phyloP scores from a whole-genome alignment of 2,888 invertebrate species.

The Hyposoter dolosus region DNA sequence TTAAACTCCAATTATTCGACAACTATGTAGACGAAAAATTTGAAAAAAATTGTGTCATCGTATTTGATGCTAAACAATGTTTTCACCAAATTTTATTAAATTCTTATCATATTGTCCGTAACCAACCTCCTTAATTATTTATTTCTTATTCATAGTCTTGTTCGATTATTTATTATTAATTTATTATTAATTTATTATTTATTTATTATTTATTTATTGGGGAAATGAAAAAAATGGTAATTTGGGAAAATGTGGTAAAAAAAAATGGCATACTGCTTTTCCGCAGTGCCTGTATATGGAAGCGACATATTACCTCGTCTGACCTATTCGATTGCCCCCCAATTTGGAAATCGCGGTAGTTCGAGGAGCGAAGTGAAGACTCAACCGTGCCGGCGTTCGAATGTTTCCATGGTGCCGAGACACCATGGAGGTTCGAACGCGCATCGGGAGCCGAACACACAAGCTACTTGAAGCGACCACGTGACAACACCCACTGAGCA shows the following conservation, averaged over 20 bases:
- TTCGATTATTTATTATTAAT: no score
- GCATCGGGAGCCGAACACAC: conserved; percentile 86
- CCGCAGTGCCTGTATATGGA: conserved; percentile 87
- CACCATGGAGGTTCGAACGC: conserved; percentile 79
- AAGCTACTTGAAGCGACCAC: conserved; percentile 87
- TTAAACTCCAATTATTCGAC: no score
- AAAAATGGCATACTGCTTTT: conserved; percentile 86
- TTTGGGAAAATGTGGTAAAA: conserved; percentile 82
- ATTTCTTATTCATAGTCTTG: no score
- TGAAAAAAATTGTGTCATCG: no score
- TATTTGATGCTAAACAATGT: no score
- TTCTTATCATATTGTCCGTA: no score
- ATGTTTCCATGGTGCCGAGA: conserved; percentile 75
- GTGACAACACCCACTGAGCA: conserved; percentile 89
- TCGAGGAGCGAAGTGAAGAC: conserved; percentile 87
- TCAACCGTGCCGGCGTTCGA: conserved; percentile 85
- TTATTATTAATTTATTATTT: no score
- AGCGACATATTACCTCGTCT: conserved; percentile 86
- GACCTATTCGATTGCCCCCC: conserved; percentile 87
- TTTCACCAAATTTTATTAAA: no score
- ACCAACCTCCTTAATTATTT: no score
- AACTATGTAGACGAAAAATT: no score
- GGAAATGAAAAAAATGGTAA: conserved; percentile 80
- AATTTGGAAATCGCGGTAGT: conserved; percentile 89
- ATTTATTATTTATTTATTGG: conserved; percentile 62